phyloP scores from a whole-genome alignment of 2,888 invertebrate genomes.

The Pimpla rufipes region DNA sequence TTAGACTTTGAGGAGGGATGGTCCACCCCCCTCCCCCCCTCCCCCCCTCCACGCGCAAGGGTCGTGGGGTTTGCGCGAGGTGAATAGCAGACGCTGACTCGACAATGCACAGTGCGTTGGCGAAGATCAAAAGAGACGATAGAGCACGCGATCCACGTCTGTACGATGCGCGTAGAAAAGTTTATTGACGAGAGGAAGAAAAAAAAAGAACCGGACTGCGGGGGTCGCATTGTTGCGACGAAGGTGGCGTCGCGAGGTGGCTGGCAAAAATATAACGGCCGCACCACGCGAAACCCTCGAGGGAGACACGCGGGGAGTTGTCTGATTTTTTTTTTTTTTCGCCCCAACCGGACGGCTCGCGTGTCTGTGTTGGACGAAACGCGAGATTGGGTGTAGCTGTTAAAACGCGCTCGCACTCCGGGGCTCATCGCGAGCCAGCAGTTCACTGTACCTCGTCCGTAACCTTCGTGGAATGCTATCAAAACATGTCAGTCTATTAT shows the following conservation, averaged over 20 bases:
- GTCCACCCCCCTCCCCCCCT: no score
- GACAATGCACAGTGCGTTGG: slow-evolving; percentile 34
- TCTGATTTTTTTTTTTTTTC: no score
- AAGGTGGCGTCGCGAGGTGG: background rate
- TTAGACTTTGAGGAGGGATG: background rate
- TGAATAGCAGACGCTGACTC: slow-evolving; percentile 22
- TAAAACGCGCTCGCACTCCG: slow-evolving; percentile 12
- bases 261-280: slow-evolving; percentile 1
- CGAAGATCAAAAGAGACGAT: slow-evolving; percentile 50
- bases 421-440: background rate
- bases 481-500: slow-evolving; percentile 32
- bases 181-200: background rate
- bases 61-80: slow-evolving; percentile 8
- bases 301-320: background rate
- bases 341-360: background rate
- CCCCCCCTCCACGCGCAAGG: no score
- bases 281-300: background rate
- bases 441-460: slow-evolving; percentile 21
- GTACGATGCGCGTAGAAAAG: background rate
- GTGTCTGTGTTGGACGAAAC: background rate
- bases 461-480: slow-evolving; percentile 12
- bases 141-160: slow-evolving; percentile 20
- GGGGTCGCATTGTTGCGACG: background rate
- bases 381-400: slow-evolving; percentile 16
- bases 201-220: background rate